Conservation (phyloP, 2,888 invertebrate genomes). For the Pristionchus japonicus region DNA sequence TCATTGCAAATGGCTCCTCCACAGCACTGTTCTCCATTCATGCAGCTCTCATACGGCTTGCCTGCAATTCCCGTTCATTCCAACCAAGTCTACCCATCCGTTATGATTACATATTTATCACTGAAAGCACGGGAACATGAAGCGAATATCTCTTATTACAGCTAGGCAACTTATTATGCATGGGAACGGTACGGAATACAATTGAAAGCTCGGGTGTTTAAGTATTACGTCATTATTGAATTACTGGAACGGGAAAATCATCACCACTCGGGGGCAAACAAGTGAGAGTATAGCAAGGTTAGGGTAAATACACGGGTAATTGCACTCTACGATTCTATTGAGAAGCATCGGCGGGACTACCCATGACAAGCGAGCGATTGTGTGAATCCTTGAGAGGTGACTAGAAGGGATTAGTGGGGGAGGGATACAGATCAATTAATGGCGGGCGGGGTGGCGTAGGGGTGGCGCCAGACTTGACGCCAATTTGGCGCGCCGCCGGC, state of each 20-base stretch:
- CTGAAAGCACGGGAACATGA: conserved; percentile 25
- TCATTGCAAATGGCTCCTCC: conserved; percentile 48
- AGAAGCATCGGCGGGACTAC: conserved; percentile 23
- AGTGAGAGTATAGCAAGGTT: conserved; percentile 21
- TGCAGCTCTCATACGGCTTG: conserved; percentile 48
- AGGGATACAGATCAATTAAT: not conserved
- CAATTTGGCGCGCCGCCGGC: not conserved
- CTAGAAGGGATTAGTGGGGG: not conserved
- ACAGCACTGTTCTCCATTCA: conserved; percentile 42
- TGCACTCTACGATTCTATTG: conserved; percentile 23
- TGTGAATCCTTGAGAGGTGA: conserved; percentile 26
- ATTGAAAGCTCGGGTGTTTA: not conserved
- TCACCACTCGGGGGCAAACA: conserved; percentile 16
- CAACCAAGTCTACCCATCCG: not conserved
- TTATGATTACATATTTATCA: not conserved
- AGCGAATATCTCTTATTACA: not conserved
- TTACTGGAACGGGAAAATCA: not conserved
- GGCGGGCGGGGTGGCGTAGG: not conserved
- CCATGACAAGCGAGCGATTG: not conserved
- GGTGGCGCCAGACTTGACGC: conserved; percentile 45
- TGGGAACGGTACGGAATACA: conserved; percentile 1
- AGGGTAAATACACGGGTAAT: conserved; percentile 18
- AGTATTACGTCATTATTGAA: not conserved
- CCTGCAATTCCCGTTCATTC: not conserved
- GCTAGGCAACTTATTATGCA: conserved; percentile 20